These are phyloP conservation scores for Craniophora ligustri DNA, from an alignment of 2,888 invertebrate species.

Conservation along the genomic window DNA sequence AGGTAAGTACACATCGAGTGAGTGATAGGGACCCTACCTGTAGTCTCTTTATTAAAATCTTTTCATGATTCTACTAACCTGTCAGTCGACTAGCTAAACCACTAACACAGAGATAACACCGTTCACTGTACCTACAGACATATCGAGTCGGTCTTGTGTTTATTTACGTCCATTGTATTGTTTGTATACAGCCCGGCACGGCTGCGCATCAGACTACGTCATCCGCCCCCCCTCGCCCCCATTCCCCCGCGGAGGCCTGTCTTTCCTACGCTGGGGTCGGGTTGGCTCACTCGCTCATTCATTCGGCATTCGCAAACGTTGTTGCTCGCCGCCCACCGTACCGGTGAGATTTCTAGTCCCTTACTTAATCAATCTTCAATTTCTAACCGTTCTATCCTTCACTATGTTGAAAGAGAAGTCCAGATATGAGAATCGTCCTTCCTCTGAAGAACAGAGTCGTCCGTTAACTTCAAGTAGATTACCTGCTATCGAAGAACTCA, in stretches of 20 bases:
- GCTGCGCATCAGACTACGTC: constrained; percentile 87
- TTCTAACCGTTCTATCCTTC: constrained; percentile 54
- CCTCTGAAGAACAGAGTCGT: constrained; percentile 74
- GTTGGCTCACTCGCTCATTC: constrained; percentile 85
- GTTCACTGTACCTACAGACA: constrained; percentile 69
- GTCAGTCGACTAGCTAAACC: constrained; percentile 63
- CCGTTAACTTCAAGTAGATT: constrained; percentile 77
- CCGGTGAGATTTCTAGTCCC: constrained; percentile 73
- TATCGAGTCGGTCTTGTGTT: constrained; percentile 82
- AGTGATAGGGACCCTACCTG: constrained; percentile 20
- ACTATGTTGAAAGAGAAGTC: constrained; percentile 85
- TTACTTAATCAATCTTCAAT: constrained; percentile 62
- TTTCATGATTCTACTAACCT: constrained; percentile 56
- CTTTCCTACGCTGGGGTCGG: constrained; percentile 81
- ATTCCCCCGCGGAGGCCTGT: constrained; percentile 77
- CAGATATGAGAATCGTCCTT: constrained; percentile 75
- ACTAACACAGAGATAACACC: constrained; percentile 82
- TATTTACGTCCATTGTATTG: constrained; percentile 89
- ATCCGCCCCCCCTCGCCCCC: constrained; percentile 72
- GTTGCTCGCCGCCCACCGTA: constrained; percentile 74
- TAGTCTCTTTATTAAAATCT: constrained; percentile 24
- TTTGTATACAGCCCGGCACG: constrained; percentile 89
- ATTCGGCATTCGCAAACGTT: constrained; percentile 86
- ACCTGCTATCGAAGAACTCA: constrained; percentile 84
- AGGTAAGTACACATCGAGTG: background rate